phyloP scores from a whole-genome alignment of 2,113 vertebrate genomes.

The Microcebus griseorufus region DNA sequence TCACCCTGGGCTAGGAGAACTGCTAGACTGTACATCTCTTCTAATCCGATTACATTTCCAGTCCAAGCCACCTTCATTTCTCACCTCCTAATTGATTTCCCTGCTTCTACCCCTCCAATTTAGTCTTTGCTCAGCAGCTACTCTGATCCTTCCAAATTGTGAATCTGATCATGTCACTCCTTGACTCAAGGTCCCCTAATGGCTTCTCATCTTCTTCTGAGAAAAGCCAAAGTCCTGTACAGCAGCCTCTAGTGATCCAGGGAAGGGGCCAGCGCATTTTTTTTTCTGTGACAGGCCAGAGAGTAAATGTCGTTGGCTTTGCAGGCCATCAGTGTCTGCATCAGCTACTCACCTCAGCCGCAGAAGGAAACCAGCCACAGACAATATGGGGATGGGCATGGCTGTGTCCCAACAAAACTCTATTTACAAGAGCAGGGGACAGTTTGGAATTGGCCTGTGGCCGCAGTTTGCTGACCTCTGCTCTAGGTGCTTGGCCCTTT shows the following conservation, averaged over 20 bases:
- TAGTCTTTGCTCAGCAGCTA: not conserved
- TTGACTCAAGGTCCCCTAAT: not conserved
- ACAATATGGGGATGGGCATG: not conserved
- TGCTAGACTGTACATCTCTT: not conserved
- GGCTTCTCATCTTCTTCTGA: not conserved
- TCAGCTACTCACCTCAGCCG: not conserved
- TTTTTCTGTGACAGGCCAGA: not conserved
- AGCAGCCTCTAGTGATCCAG: not conserved
- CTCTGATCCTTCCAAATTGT: not conserved
- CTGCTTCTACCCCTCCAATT: not conserved
- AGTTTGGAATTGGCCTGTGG: not conserved
- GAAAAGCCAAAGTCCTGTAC: not conserved
- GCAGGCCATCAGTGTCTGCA: not conserved
- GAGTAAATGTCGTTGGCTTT: not conserved
- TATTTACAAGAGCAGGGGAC: not conserved
- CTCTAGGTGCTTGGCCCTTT: not conserved
- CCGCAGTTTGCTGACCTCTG: too few species aligned
- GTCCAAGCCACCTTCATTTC: not conserved
- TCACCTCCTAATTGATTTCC: constrained; percentile 48
- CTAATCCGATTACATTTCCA: constrained; percentile 49
- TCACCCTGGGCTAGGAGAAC: not conserved
- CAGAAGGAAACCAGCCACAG: not conserved
- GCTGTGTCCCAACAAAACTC: not conserved
- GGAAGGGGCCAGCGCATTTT: not conserved
- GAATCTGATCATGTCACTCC: not conserved